phyloP scores from a whole-genome alignment of 1,140 invertebrate species.

The Diploscapter pachys region DNA sequence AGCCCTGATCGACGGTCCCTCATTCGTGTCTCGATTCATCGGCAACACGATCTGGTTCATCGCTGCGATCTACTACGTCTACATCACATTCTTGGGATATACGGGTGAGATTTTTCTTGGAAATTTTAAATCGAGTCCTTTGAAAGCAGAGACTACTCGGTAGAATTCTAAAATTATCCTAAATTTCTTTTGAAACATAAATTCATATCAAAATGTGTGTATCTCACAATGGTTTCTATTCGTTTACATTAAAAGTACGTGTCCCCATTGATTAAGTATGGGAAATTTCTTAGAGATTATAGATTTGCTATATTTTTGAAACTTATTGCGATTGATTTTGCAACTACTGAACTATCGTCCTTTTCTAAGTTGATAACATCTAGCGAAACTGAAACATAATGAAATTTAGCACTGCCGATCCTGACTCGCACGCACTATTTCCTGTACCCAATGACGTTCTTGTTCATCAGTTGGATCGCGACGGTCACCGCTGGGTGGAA shows the following conservation, averaged over 20 bases:
- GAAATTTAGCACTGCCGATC: constrained; percentile 77
- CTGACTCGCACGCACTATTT: constrained; percentile 82
- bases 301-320: too few species aligned
- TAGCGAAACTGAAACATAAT: too few species aligned
- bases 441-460: constrained; percentile 77
- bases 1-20: constrained; percentile 48
- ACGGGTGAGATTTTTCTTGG: constrained; percentile 71
- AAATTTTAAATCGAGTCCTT: too few species aligned
- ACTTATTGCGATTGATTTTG: too few species aligned
- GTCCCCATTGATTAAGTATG: too few species aligned
- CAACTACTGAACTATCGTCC: too few species aligned
- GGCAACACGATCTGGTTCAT: constrained; percentile 92
- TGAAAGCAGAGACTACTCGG: neutral
- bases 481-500: constrained; percentile 69
- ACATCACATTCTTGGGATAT: constrained; percentile 96
- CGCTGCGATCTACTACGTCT: constrained; percentile 85
- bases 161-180: constrained; percentile 16
- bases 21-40: constrained; percentile 72
- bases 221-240: too few species aligned
- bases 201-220: too few species aligned
- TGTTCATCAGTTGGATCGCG: constrained; percentile 76
- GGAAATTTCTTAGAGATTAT: too few species aligned
- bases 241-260: too few species aligned
- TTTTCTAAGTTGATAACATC: too few species aligned
- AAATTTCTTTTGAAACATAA: neutral